These are phyloP conservation scores for Chascanopsetta lugubris DNA, from an alignment of 2,113 vertebrate genomes.

Conservation along the genomic window DNA sequence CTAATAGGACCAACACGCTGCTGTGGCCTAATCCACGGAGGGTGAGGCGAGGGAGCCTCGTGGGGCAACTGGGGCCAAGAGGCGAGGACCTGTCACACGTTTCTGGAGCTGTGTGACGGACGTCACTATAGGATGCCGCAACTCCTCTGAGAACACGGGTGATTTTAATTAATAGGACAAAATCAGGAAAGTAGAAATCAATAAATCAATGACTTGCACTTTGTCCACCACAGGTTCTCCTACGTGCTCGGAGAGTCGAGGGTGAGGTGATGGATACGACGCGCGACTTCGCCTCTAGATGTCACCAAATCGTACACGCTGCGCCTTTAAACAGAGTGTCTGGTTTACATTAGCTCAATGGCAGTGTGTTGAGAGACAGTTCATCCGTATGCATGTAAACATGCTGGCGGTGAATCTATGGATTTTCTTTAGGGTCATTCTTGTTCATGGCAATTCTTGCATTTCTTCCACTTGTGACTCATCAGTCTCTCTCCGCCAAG, in stretches of 20 bases:
- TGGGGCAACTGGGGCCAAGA: not conserved
- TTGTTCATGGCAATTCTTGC: not conserved
- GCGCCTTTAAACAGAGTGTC: not conserved
- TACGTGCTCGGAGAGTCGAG: no score
- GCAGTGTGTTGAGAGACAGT: not conserved
- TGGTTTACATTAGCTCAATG: not conserved
- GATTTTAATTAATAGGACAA: not conserved
- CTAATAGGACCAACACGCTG: constrained; percentile 33
- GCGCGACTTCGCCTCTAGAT: not conserved
- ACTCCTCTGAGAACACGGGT: not conserved
- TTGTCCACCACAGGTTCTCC: no score
- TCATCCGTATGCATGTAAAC: no score
- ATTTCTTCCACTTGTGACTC: not conserved
- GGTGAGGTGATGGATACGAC: no score
- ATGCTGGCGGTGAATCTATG: no score
- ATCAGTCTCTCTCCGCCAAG: not conserved
- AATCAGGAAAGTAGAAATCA: no score
- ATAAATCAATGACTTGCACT: no score
- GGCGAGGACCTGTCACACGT: not conserved
- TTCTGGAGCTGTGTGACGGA: not conserved
- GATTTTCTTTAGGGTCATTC: no score
- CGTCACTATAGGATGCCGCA: not conserved
- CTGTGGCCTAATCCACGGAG: constrained; percentile 1
- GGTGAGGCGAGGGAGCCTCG: constrained; percentile 6
- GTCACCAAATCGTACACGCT: not conserved